Evolutionary conservation across 2,888 invertebrate genomes (phyloP).

Genomic region (Acanthacorydalis orientalis): DNA sequence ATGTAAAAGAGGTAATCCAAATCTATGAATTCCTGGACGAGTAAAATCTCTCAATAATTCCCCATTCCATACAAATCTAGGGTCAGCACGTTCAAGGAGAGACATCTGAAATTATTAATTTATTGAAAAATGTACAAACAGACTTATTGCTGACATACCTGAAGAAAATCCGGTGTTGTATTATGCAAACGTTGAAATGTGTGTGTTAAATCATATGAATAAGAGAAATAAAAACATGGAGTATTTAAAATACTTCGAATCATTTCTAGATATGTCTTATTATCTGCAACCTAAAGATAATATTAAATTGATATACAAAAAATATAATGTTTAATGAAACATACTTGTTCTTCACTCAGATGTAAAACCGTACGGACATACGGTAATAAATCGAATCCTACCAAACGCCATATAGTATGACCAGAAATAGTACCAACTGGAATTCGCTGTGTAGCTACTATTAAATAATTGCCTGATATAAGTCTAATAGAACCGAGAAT

Average conservation of each 20-base stretch:
- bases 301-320: neutral
- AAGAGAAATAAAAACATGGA: conserved; percentile 85
- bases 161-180: conserved; percentile 66
- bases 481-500: conserved; percentile 73
- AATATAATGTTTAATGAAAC: conserved; percentile 1
- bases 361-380: conserved; percentile 73
- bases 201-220: conserved; percentile 86
- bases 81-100: conserved; percentile 63
- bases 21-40: conserved; percentile 57
- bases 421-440: conserved; percentile 67
- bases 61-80: conserved; percentile 88
- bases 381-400: conserved; percentile 68
- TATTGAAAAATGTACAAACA: no score
- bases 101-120: conserved; percentile 38
- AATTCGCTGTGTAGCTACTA: conserved; percentile 73
- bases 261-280: conserved; percentile 72
- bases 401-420: conserved; percentile 62
- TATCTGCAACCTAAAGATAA: conserved; percentile 50
- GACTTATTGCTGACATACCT: conserved; percentile 26
- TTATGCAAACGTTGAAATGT: conserved; percentile 75
- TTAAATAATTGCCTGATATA: conserved; percentile 70
- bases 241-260: conserved; percentile 64
- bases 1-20: conserved; percentile 77
- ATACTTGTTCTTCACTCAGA: conserved; percentile 62
- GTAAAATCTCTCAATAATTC: conserved; percentile 59